Evolutionary conservation across 2,113 vertebrate genomes (phyloP), one percentile per base, ranked within the genome.

Genomic region (Ptilonorhynchus violaceus): DNA sequence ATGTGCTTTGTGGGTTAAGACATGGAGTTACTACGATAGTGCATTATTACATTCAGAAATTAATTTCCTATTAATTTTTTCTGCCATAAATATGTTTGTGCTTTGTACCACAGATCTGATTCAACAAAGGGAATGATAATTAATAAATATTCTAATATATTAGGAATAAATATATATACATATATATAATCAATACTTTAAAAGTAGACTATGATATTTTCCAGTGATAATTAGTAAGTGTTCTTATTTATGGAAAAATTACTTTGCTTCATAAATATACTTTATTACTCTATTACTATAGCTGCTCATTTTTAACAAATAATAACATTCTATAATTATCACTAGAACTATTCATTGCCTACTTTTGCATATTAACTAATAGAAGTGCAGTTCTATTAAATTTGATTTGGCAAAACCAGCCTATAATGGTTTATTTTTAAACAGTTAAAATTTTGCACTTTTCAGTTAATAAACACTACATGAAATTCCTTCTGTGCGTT

Each of bases 301-400:
- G 92, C 79, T 97, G 79, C 96, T 95, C 67, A 44, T 91, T 94
- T 92, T 93, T 70, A 88, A 64, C 44, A 44, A 74, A 55, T 79
- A 74, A 27, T 53, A 80, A 13, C 28, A 84, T 94, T 97, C 88
- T 98, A 68, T 97, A 96, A 92, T 98, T 98, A 98, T 93, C 96
- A 98, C 97, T 95, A 95, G 87, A 93, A 77, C 22, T 88, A 70
- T 86, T 95, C 42, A 49, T 83, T 91, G 60, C 64, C 72, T 93
- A 86, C 76, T 96, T 96, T 78, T 72, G 47, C 88, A 39, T 95
- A 91, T 79, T 39, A 69, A 35, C 24, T 33, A 66, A 70, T 30
- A 77, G n/a, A 76, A 92, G 69, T 89, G 56, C 91, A 89, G 64
- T 87, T 88, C 84, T 72, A 53, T 84, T 63, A 59, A 27, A 73